phyloP scores from a whole-genome alignment of 2,113 vertebrate species.

The Semnornis frantzii region DNA sequence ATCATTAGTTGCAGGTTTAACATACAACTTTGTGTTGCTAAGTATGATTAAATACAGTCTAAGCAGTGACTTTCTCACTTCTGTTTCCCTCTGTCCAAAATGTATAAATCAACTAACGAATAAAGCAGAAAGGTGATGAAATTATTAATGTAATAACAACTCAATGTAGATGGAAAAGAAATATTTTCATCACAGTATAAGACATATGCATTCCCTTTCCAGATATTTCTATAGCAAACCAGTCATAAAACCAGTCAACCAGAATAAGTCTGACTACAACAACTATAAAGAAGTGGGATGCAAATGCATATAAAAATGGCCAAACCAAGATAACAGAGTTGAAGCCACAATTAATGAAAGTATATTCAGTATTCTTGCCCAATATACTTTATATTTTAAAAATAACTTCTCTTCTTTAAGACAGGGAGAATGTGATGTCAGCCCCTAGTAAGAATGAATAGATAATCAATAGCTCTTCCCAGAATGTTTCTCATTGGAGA shows the following conservation, averaged over 20 bases:
- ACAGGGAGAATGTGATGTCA: background rate
- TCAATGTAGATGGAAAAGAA: background rate
- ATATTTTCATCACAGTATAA: background rate
- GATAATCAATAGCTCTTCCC: background rate
- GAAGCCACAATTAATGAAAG: background rate
- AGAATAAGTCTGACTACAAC: background rate
- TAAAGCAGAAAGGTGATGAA: background rate
- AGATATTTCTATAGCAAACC: background rate
- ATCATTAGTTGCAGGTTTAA: conserved; percentile 33
- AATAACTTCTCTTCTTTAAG: background rate
- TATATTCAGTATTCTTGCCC: background rate
- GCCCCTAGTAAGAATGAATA: background rate
- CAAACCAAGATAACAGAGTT: background rate
- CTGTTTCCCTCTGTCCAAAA: conserved; percentile 1
- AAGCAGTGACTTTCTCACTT: conserved; percentile 26
- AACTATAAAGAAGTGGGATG: background rate
- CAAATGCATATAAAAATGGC: background rate
- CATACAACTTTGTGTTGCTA: background rate
- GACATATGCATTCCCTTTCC: background rate
- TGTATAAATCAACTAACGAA: background rate
- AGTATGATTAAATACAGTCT: conserved; percentile 35
- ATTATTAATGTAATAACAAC: background rate
- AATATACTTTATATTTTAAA: background rate
- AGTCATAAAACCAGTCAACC: background rate
- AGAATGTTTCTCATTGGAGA: background rate